Conservation (phyloP, 1,140 invertebrate species). For the Tribolium castaneum region DNA sequence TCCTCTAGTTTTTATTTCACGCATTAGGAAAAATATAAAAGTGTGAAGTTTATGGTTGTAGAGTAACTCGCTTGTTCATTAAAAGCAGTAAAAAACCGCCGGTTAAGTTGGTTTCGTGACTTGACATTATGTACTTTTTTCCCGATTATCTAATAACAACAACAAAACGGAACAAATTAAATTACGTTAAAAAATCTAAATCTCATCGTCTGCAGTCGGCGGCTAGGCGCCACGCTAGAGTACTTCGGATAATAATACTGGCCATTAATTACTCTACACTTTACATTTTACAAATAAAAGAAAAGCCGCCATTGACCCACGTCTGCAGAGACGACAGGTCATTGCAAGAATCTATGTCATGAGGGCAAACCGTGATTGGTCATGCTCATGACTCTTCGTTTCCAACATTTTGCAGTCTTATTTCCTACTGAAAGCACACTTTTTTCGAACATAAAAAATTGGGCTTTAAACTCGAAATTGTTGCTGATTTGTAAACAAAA, state of each 20-base stretch:
- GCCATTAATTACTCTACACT: not conserved
- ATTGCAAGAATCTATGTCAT: slow-evolving; percentile 40
- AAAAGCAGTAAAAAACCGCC: not conserved
- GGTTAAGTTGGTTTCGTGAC: not conserved
- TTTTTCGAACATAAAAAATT: not conserved
- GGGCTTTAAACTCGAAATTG: not conserved
- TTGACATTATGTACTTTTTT: not conserved
- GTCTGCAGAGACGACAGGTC: slow-evolving; percentile 37
- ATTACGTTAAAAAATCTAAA: not conserved
- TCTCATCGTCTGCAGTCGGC: not conserved
- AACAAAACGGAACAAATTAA: slow-evolving; percentile 9
- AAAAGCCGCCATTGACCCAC: slow-evolving; percentile 39
- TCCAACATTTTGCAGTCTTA: not conserved
- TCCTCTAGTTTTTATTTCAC: not conserved
- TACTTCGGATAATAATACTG: slow-evolving; percentile 9
- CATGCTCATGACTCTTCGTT: slow-evolving; percentile 11
- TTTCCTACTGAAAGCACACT: not conserved
- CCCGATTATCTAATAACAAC: not conserved
- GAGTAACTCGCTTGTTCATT: not conserved
- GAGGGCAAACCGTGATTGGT: slow-evolving; percentile 38
- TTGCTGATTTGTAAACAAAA: not conserved
- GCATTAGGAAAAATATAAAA: not conserved
- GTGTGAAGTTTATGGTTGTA: not conserved
- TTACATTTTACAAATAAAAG: slow-evolving; percentile 39
- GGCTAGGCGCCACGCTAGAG: slow-evolving; percentile 26